Evolutionary conservation across 2,888 invertebrate species (phyloP).

Genomic region (Kryphioiulus occultus): DNA sequence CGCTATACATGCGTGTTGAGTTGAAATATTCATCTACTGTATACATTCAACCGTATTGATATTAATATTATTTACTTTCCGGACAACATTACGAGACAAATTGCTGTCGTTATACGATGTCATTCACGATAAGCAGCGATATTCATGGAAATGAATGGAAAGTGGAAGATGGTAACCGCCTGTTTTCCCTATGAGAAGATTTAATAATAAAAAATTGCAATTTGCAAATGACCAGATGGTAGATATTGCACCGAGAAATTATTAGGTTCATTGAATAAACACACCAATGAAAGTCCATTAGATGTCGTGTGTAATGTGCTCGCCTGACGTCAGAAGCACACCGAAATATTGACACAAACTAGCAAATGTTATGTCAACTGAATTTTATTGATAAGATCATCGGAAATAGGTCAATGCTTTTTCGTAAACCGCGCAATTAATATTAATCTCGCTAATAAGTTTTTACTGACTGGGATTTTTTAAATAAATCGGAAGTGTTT

Average conservation of each 20-base stretch:
- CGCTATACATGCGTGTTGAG: not conserved
- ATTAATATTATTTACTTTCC: slow-evolving; percentile 19
- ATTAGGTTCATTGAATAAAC: not conserved
- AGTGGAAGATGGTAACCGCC: not conserved
- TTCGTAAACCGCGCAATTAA: not conserved
- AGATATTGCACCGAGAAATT: not conserved
- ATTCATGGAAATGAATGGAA: not conserved
- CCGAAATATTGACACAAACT: not conserved
- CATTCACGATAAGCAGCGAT: not conserved
- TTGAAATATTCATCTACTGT: not conserved
- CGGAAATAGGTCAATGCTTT: not conserved
- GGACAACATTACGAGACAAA: not conserved
- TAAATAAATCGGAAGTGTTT: not conserved
- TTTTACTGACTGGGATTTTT: not conserved
- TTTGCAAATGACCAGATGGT: slow-evolving; percentile 4
- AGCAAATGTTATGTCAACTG: not conserved
- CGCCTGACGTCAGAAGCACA: not conserved
- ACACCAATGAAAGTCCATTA: not conserved
- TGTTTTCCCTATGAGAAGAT: not conserved
- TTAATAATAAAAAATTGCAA: not conserved
- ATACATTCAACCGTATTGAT: not conserved
- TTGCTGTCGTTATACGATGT: not conserved
- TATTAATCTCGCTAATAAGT: not conserved
- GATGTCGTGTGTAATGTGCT: not conserved
- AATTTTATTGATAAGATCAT: slow-evolving; percentile 1